Conservation (phyloP, 1,140 invertebrate genomes). For the Drosophila pandora region DNA sequence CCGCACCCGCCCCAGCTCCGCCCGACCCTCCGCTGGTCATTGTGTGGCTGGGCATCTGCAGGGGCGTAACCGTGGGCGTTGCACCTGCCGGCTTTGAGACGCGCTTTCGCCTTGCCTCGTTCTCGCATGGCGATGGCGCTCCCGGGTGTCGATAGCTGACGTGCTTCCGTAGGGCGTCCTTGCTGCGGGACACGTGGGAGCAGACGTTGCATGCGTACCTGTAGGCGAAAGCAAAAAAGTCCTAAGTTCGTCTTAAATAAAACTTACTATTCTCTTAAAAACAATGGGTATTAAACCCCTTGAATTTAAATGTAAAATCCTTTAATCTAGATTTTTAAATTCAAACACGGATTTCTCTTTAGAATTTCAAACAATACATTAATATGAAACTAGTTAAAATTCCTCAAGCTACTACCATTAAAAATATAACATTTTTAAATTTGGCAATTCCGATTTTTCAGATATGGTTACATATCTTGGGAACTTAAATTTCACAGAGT, state of each 20-base stretch:
- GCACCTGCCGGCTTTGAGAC: slow-evolving; percentile 60
- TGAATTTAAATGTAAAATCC: too few relatives aligned
- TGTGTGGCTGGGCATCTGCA: slow-evolving; percentile 46
- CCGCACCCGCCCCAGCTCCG: slow-evolving; percentile 3
- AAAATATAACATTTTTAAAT: too few relatives aligned
- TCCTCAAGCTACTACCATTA: too few relatives aligned
- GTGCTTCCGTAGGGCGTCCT: slow-evolving; percentile 94
- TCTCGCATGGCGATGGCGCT: slow-evolving; percentile 81
- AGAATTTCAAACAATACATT: too few relatives aligned
- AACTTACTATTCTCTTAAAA: too few relatives aligned
- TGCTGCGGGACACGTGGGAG: slow-evolving; percentile 92
- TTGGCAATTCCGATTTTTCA: too few relatives aligned
- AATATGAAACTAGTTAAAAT: too few relatives aligned
- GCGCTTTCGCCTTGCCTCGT: slow-evolving; percentile 76
- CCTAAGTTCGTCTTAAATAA: neutral
- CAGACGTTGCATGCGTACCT: slow-evolving; percentile 92
- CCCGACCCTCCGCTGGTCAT: slow-evolving; percentile 53
- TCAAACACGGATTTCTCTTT: too few relatives aligned
- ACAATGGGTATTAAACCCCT: too few relatives aligned
- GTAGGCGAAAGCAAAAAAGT: neutral
- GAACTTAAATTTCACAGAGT: too few relatives aligned
- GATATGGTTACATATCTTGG: too few relatives aligned
- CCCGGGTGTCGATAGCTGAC: slow-evolving; percentile 93
- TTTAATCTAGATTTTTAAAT: too few relatives aligned
- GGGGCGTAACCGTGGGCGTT: slow-evolving; percentile 12